Evolutionary conservation across 30 jellyfish, hydroid and myxozoan species (phyloP).

Genomic region (Phacellophora camtschatica): DNA sequence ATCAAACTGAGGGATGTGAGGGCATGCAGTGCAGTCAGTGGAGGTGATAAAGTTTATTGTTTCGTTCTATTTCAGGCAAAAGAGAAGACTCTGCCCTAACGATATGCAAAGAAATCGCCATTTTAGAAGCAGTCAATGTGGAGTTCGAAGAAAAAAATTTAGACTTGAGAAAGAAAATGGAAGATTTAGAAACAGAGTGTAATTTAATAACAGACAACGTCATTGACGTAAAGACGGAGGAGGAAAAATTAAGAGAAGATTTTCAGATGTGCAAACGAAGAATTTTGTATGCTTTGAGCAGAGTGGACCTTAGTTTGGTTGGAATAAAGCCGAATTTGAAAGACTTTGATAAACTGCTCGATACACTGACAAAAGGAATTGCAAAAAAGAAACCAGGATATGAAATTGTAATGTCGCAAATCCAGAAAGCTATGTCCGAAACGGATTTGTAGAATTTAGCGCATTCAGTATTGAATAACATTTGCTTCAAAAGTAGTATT

Average conservation of each 20-base stretch:
- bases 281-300: constrained; percentile 36
- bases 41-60: too few relatives aligned
- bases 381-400: constrained; percentile 13
- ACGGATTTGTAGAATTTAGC: constrained; percentile 29
- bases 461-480: too few relatives aligned
- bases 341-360: constrained; percentile 32
- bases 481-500: too few relatives aligned
- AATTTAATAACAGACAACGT: constrained; percentile 30
- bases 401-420: constrained; percentile 26
- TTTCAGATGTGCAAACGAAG: constrained; percentile 29
- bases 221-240: constrained; percentile 31
- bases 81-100: constrained; percentile 33
- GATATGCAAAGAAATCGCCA: constrained; percentile 16
- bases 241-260: constrained; percentile 30
- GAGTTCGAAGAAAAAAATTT: constrained; percentile 33
- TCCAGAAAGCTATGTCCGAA: constrained; percentile 18
- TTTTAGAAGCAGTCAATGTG: constrained; percentile 36
- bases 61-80: background rate
- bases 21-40: too few relatives aligned
- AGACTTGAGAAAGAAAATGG: constrained; percentile 11
- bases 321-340: constrained; percentile 46
- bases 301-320: constrained; percentile 35
- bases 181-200: constrained; percentile 28
- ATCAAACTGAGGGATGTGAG: too few relatives aligned
- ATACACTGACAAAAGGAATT: background rate